Evolutionary conservation across 2,797 vertebrate species (phyloP), one percentile per base, ranked within the genome.

Genomic region (Enteromius unitaeniatus): DNA sequence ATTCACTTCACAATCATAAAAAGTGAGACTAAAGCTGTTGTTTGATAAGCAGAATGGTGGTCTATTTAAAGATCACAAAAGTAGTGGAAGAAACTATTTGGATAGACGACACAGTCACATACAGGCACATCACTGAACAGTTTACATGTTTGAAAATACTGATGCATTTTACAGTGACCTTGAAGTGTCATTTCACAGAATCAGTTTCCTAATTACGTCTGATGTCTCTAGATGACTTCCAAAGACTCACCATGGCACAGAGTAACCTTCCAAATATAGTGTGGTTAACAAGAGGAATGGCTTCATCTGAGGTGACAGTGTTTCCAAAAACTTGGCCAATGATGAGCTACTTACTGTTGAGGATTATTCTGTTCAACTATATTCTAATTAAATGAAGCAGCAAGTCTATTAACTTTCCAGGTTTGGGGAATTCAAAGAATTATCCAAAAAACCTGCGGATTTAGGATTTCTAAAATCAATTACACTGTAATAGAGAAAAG

Each of bases 181-280:
- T 76, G 47, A 67, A 13, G 31, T 42, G 72, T 4, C 70, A 51
- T 75, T 62, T 73, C 19, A 49, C 19, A 42, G 15, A 82, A 62
- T 75, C n/a, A 75, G 31, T 83, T 74, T 68, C 11, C 73, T 55
- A 76, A 76, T 67, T 67, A 82, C 42, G 15, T n/a, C 60, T 28
- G 15, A 67, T 76, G 72, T 76, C 45, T 82, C 62, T 26, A 28
- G 15, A 76, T 65, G 53, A 73, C 47, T 82, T 82, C 9, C 45
- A 76, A 81, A 82, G 31, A 67, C 60, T 76, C 81, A 45, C 64
- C 81, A 76, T 21, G 72, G 60, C 10, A 76, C 5, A 2, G 55
- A 26, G 21, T 64, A 64, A 82, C 68, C 68, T 72, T 81, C 40
- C 37, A 72, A 62, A 62, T 47, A 81, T 19, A 68, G 47, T 67